Evolutionary conservation across 64 coral and sea anemone genomes (phyloP).

Genomic region (Stylophora pistillata): DNA sequence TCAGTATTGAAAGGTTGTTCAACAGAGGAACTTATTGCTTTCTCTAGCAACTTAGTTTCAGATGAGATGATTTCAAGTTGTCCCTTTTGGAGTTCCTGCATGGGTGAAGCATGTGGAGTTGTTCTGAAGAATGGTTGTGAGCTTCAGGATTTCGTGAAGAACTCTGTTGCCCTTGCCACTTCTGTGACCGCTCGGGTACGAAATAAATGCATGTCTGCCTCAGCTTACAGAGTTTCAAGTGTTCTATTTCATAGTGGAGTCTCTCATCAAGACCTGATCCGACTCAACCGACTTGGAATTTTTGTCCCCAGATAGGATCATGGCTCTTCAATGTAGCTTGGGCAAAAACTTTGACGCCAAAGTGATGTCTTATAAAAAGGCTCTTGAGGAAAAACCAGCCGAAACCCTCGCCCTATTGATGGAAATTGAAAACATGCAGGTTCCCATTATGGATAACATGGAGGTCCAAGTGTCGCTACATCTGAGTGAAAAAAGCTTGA

Average conservation of each 20-base stretch:
- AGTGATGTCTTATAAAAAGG: conserved; percentile 15
- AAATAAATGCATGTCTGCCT: conserved; percentile 28
- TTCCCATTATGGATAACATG: conserved; percentile 39
- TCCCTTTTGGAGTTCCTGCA: conserved; percentile 28
- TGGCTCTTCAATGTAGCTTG: conserved; percentile 31
- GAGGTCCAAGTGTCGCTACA: conserved; percentile 25
- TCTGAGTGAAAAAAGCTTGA: conserved; percentile 38
- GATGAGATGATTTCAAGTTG: neutral
- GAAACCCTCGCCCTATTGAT: conserved; percentile 24
- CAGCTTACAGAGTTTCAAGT: conserved; percentile 33
- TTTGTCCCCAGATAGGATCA: conserved; percentile 35
- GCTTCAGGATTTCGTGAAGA: neutral
- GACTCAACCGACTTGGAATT: conserved; percentile 48
- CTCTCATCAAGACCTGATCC: conserved; percentile 35
- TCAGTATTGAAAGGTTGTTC: conserved; percentile 17
- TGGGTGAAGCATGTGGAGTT: conserved; percentile 6
- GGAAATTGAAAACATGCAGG: conserved; percentile 52
- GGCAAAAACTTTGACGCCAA: conserved; percentile 48
- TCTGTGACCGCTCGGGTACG: conserved; percentile 31
- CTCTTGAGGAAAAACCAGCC: conserved; percentile 32
- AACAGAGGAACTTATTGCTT: neutral
- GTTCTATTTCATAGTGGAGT: conserved; percentile 62
- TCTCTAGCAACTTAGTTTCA: neutral
- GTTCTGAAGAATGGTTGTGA: neutral
- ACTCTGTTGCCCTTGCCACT: conserved; percentile 44